Base-by-base conservation (phyloP, 2,888 invertebrate species). In the Poecilus cupreus region DNA sequence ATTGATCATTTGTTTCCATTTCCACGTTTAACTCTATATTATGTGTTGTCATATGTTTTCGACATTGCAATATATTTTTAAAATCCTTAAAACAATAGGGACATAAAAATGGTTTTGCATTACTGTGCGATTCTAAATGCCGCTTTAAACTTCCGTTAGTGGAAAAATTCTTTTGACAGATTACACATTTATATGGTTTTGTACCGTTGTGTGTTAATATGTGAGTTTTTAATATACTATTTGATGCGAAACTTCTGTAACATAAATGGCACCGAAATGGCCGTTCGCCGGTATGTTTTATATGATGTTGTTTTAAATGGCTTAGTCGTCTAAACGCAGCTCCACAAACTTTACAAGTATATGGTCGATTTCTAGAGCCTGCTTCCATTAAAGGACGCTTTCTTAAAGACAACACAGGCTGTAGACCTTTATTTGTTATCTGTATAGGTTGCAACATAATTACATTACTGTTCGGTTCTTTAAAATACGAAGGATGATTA, bases 41-140 rank as follows among this genome's bases (percentile, higher is more conserved):
- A 86, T 94, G 94, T 2, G 91, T 90, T 84, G 91, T 91, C 88
- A 94, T 93, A 85, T 94, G 94, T 83, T 92, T 93, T 84, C 92
- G 90, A 86, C 93, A 93, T 24, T 72, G 72, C 72, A 46, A 13
- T 11, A 90, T 87, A 2, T 91, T 91, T 87, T 92, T 93, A 86
- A 92, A 93, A 6, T 89, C 90, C 85, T 92, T 91, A 82, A 89
- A 90, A 85, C 93, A 93, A 85, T 92, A 92, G 0, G 92, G 92
- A 86, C 93, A 93, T 87, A 91, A 89, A 85, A 89, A 92, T 0
- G 91, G 91, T 76, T 90, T 88, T 49, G 87, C 86, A 76, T 88
- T 88, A 90, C 83, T 85, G 60, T 90, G 90, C 57, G 84, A 87
- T 16, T 86, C 85, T 82, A 87, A 81, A 80, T 90, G 90, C 3